A percentile compares a stretch with the other conserved stretches of the same genome.
Conservation (phyloP, 2,797 vertebrate species). For the Aselliscus stoliczkanus region DNA sequence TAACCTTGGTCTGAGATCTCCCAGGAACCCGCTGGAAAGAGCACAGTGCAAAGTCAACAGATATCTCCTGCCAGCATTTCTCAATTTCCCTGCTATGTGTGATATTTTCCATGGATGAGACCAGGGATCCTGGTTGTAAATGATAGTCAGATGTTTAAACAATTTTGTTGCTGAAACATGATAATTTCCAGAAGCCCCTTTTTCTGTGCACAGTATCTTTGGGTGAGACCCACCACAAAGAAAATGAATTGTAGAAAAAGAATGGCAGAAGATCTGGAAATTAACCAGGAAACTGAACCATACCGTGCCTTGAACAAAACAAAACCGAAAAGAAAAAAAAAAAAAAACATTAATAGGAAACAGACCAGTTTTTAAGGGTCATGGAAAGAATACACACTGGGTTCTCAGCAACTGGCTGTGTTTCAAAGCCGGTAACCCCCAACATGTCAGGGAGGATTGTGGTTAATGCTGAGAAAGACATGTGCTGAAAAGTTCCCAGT, state of each 20-base stretch:
- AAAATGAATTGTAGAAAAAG: constrained; percentile 34
- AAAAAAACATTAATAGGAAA: constrained; percentile 59
- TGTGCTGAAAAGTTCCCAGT: constrained; percentile 60
- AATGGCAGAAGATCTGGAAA: constrained; percentile 57
- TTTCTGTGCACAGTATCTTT: constrained; percentile 19
- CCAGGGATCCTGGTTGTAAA: constrained; percentile 56
- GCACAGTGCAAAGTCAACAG: not conserved
- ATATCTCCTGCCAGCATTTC: constrained; percentile 40
- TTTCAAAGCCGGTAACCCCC: constrained; percentile 65
- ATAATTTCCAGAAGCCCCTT: constrained; percentile 71
- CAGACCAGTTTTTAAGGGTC: constrained; percentile 60
- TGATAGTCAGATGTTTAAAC: constrained; percentile 70
- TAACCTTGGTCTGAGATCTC: not conserved
- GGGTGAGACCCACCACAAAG: constrained; percentile 67
- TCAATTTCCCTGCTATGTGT: constrained; percentile 53
- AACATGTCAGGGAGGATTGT: constrained; percentile 65
- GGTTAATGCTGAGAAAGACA: constrained; percentile 50
- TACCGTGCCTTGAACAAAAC: constrained; percentile 21
- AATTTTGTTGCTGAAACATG: constrained; percentile 61
- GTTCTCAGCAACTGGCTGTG: constrained; percentile 42
- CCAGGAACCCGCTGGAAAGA: not conserved
- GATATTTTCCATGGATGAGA: constrained; percentile 67
- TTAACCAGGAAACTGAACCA: constrained; percentile 52
- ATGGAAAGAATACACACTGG: constrained; percentile 21
- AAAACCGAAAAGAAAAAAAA: not conserved